Base-by-base conservation (phyloP, 2,113 vertebrate species). In the Cathartes aura region DNA sequence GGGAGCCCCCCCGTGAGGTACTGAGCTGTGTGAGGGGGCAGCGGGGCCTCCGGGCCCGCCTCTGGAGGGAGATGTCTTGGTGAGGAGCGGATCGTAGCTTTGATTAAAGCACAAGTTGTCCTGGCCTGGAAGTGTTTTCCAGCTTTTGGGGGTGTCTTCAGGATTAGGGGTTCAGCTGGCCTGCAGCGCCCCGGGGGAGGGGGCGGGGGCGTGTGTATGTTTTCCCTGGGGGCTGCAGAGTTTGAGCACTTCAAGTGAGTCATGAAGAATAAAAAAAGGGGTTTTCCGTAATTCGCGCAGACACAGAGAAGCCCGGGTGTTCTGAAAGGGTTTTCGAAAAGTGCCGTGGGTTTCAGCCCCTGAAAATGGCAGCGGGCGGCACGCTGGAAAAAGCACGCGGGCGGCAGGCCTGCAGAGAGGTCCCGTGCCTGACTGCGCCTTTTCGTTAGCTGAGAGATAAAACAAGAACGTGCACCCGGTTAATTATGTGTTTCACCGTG, bases 401-500 rank as follows among this genome's bases (percentile, higher is more conserved):
- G 76, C 8, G 32, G 16, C 12, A 1, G 7, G 48, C 18, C 66
- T 2, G 14, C 55, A 2, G 68, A 1, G 63, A 1, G 9, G 64
- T 18, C 26, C 22, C 2, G 1, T 2, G 27, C 52, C n/a, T 21
- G 56, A 3, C 66, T 12, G 42, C 2, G 8, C 59, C 67, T 22
- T 5, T 11, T 9, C 5, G 1, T 24, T 12, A 3, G 14, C 50
- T 3, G 43, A 30, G 29, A 24, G n/a, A 12, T 2, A 24, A 50
- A 38, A 27, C 4, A 8, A 1, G 1, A 45, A 9, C 15, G 3
- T 8, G 17, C 68, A 15, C 8, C 32, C 21, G 0, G 15, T 8
- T 20, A 6, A 5, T 13, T 5, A 2, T 1, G 8, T 27, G 30
- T 17, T 56, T 32, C 14, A 12, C 26, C 1, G 3, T 6, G 42